Percentiles rank a stretch among this genome's conserved stretches.
These are phyloP conservation scores for Todiramphus chloris DNA, from an alignment of 2,113 vertebrate species.

Conservation along the genomic window DNA sequence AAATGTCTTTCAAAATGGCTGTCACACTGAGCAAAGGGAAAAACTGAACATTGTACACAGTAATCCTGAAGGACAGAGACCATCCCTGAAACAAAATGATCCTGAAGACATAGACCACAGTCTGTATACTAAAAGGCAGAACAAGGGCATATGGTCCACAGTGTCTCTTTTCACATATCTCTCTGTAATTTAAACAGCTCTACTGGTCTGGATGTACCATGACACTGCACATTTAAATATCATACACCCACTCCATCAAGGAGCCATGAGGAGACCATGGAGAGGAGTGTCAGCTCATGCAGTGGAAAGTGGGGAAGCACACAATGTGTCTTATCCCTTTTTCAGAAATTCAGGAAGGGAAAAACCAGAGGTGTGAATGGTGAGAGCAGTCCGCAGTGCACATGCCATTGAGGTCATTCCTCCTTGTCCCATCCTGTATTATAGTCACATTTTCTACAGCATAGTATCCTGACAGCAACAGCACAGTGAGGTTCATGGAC, in stretches of 20 bases:
- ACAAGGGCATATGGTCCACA: background rate
- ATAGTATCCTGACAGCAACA: background rate
- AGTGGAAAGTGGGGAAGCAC: background rate
- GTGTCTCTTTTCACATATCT: background rate
- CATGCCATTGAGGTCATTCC: background rate
- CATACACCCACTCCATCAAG: background rate
- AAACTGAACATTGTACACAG: background rate
- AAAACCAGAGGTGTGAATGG: accelerated
- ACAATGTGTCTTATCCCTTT: background rate
- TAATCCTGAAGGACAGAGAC: background rate
- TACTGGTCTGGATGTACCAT: background rate
- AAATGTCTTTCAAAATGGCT: background rate
- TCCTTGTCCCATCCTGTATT: background rate
- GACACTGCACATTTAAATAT: background rate
- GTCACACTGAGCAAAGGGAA: background rate
- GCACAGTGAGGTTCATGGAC: background rate
- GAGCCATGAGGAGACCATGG: accelerated
- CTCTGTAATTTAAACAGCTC: background rate
- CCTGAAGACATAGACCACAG: background rate
- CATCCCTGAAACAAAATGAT: background rate
- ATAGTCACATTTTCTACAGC: background rate
- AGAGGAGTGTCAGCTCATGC: background rate
- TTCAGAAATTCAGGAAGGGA: background rate
- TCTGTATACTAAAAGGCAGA: background rate
- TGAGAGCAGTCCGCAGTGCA: background rate